A percentile compares a stretch with the other conserved stretches of the same genome.
These are phyloP conservation scores for Morelia viridis DNA, from an alignment of 2,797 vertebrate genomes.

Conservation along the genomic window DNA sequence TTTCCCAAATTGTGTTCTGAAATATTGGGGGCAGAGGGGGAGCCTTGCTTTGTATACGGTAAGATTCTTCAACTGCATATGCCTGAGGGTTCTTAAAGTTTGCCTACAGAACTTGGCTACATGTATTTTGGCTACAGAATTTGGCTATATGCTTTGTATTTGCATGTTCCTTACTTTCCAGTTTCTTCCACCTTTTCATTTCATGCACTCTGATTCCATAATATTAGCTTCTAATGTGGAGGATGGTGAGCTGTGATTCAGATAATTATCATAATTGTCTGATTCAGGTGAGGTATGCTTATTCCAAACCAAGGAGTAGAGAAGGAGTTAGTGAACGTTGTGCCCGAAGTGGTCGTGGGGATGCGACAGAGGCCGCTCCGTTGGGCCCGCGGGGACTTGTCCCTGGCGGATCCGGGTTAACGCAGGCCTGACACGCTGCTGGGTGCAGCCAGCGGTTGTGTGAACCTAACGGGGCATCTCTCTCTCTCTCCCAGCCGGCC, in stretches of 20 bases:
- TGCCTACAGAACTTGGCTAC: neutral
- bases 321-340: neutral
- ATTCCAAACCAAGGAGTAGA: neutral
- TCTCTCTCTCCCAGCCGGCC: too few species aligned
- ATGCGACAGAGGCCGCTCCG: neutral
- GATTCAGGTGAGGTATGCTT: neutral
- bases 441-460: neutral
- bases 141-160: neutral
- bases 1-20: neutral
- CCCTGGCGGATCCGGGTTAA: neutral
- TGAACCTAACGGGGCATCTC: neutral
- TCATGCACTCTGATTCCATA: neutral
- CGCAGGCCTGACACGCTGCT: neutral
- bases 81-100: neutral
- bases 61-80: neutral
- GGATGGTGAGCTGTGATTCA: neutral
- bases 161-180: neutral
- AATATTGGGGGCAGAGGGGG: neutral
- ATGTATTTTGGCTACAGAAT: neutral
- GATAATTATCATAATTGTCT: neutral
- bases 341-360: neutral
- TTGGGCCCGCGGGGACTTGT: neutral
- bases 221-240: neutral
- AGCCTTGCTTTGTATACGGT: neutral
- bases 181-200: neutral